Conservation (phyloP, 2,797 vertebrate species). For the Anabas testudineus region DNA sequence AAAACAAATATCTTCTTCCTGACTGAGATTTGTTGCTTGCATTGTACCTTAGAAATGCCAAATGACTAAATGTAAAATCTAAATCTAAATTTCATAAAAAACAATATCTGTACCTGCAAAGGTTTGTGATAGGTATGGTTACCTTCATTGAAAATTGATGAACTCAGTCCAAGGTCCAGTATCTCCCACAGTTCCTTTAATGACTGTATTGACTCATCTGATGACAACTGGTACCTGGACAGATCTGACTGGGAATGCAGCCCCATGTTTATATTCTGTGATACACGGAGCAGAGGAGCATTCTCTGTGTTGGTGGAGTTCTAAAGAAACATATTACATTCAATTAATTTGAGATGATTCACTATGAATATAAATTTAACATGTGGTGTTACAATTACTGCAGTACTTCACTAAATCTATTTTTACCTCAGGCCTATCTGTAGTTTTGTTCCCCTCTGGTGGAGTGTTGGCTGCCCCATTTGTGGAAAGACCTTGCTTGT, state of each 20-base stretch:
- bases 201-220: constrained; percentile 74
- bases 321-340: no score
- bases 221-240: constrained; percentile 60
- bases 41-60: no score
- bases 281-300: constrained; percentile 27
- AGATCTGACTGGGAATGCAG: constrained; percentile 28
- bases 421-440: constrained; percentile 50
- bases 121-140: no score
- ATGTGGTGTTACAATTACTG: not conserved
- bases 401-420: not conserved
- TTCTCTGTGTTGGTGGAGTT: constrained; percentile 69
- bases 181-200: constrained; percentile 86
- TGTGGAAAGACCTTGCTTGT: constrained; percentile 11
- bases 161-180: constrained; percentile 83
- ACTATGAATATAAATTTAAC: not conserved
- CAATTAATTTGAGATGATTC: constrained; percentile 28
- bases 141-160: constrained; percentile 77
- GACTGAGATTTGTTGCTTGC: no score
- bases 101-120: no score
- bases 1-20: no score
- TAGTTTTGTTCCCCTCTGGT: constrained; percentile 27
- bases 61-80: no score
- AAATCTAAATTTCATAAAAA: no score
- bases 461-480: constrained; percentile 41
- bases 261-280: constrained; percentile 35